These are phyloP conservation scores for Drosophila ohnishii DNA, from an alignment of 1,140 invertebrate species.

Conservation along the genomic window DNA sequence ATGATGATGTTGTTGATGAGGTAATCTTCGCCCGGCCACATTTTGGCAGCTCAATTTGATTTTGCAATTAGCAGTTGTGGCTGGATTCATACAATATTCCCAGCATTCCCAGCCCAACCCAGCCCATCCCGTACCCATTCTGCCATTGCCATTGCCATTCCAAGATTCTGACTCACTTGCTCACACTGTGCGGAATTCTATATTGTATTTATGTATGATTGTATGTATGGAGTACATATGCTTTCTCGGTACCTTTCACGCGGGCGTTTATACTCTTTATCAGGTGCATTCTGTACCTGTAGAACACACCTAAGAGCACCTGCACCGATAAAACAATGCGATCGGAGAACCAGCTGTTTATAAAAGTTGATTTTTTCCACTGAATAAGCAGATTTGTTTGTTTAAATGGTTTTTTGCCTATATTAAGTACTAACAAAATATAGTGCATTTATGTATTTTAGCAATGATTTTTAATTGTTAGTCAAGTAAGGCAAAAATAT, in stretches of 20 bases:
- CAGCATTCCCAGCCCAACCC: constrained; percentile 9
- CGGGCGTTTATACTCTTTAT: neutral
- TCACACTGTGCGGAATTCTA: neutral
- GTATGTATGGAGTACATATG: neutral
- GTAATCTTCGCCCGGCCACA: constrained; percentile 50
- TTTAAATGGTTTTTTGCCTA: neutral
- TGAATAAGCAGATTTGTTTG: neutral
- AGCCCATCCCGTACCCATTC: constrained; percentile 5
- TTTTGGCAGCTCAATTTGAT: constrained; percentile 61
- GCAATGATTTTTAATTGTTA: too few relatives aligned
- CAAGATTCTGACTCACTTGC: constrained; percentile 45
- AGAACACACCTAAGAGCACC: neutral
- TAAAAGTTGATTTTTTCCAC: neutral
- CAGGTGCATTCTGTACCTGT: neutral
- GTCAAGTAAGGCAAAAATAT: too few relatives aligned
- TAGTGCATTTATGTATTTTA: too few relatives aligned
- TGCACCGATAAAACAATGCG: neutral
- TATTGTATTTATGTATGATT: neutral
- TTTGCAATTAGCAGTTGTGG: constrained; percentile 74
- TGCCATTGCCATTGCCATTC: constrained; percentile 3
- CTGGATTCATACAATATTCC: constrained; percentile 16
- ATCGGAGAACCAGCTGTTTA: neutral
- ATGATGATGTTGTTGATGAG: constrained; percentile 52
- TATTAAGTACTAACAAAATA: too few relatives aligned
- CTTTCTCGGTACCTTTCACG: neutral